Conservation (phyloP, 2,113 vertebrate genomes). For the Podarcis raffonei region DNA sequence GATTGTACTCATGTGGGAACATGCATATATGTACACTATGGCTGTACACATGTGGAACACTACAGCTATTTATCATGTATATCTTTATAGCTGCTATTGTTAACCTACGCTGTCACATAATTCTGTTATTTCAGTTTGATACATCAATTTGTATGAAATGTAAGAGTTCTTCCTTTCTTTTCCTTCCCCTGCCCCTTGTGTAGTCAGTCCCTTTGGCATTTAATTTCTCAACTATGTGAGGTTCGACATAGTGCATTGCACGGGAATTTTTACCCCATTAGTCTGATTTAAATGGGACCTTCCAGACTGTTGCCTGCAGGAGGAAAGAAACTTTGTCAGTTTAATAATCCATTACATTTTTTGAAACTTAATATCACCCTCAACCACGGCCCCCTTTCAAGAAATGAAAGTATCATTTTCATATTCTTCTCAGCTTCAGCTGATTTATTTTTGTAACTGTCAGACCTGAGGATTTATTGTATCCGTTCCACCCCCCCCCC, state of each 20-base stretch:
- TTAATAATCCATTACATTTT: conserved; percentile 19
- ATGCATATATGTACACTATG: no score
- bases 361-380: not conserved
- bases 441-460: not conserved
- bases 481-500: not conserved
- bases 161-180: no score
- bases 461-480: not conserved
- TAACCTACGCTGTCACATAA: not conserved
- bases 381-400: not conserved
- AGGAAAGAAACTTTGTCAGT: not conserved
- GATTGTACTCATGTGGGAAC: not conserved
- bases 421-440: not conserved
- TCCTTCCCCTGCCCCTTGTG: not conserved
- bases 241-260: not conserved
- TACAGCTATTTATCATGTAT: no score
- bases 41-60: no score
- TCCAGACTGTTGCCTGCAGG: not conserved
- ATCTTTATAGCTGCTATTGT: not conserved
- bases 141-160: not conserved
- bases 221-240: not conserved
- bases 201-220: not conserved
- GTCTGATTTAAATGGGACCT: conserved; percentile 15
- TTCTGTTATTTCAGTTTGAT: not conserved
- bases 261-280: conserved; percentile 1
- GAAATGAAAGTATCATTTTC: conserved; percentile 1